Base-by-base conservation (phyloP, 2,797 vertebrate species). In the Poeciliopsis infans region DNA sequence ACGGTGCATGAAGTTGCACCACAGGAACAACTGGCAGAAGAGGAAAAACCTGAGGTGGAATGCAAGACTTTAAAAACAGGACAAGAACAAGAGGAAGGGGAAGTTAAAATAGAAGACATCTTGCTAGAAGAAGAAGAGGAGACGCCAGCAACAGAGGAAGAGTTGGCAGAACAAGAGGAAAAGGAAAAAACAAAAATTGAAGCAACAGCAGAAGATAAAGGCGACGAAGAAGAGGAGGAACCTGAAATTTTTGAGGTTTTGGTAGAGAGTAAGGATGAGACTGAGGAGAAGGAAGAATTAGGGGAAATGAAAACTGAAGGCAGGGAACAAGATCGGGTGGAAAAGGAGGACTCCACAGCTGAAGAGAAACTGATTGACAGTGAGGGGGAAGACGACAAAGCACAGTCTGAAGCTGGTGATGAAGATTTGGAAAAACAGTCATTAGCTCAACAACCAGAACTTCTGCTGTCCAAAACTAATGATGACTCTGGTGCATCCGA, bases 391-490 rank as follows among this genome's bases (percentile, higher is more conserved):
- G 39, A 68, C 4, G 36, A 41, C 64, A 25, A 53, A 0, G 7
- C 74, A 74, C 76, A 69, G 76, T n/a, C 36, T 57, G 0, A 31
- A 75, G 0, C 55, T 25, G 72, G 79, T 39, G 75, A 85, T 36
- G 76, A 86, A 16, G 69, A 79, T 18, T 46, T 84, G 36, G 75
- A 82, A 43, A 18, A 83, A 57, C 68, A 87, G 64, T 20, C 72
- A 53, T 61, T 72, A 18, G 43, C 79, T 59, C 64, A 77, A 71
- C 72, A 82, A 39, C 66, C 87, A 33, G 43, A 89, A 74, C 80
- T 74, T 45, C 46, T 82, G 15, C 77, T 66, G 11, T 61, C 74
- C 59, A 82, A 88, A 72, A 85, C 64, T 20, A 51, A 28, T 1
- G 2, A 89, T 55, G 45, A 49, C 75, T 85, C 53, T 25, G 1